Conservation (phyloP, 2,797 vertebrate species). For the Heteromormyrus szaboi region DNA sequence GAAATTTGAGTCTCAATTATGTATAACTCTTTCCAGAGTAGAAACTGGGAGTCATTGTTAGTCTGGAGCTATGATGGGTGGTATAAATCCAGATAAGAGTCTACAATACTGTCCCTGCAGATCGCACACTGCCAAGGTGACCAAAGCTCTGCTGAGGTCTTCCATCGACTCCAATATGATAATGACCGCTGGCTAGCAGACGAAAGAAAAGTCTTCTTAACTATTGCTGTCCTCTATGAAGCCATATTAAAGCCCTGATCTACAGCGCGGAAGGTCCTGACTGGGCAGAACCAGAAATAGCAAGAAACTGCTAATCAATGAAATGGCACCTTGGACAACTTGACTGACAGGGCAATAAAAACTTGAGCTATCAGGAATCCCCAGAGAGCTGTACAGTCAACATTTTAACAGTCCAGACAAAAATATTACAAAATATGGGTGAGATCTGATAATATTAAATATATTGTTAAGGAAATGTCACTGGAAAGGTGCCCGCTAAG, state of each 20-base stretch:
- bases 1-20: not conserved
- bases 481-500: not conserved
- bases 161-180: conserved; percentile 27
- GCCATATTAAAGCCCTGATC: conserved; percentile 29
- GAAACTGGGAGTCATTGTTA: not conserved
- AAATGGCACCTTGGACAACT: not conserved
- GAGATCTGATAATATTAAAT: not conserved
- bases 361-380: not conserved
- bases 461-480: not conserved
- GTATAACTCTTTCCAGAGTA: not conserved
- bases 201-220: conserved; percentile 21
- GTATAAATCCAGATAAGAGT: conserved; percentile 6
- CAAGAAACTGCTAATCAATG: not conserved
- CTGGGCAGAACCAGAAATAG: not conserved
- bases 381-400: not conserved
- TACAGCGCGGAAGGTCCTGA: conserved; percentile 18
- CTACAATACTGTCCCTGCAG: conserved; percentile 24
- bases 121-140: conserved; percentile 13
- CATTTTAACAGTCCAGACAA: not conserved
- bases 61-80: not conserved
- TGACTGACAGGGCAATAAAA: not conserved
- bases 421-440: not conserved
- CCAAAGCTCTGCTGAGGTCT: conserved; percentile 24
- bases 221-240: conserved; percentile 22
- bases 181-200: conserved; percentile 22